Evolutionary conservation across 2,797 vertebrate species (phyloP).

Genomic region (Mormyrus hasselquistii): DNA sequence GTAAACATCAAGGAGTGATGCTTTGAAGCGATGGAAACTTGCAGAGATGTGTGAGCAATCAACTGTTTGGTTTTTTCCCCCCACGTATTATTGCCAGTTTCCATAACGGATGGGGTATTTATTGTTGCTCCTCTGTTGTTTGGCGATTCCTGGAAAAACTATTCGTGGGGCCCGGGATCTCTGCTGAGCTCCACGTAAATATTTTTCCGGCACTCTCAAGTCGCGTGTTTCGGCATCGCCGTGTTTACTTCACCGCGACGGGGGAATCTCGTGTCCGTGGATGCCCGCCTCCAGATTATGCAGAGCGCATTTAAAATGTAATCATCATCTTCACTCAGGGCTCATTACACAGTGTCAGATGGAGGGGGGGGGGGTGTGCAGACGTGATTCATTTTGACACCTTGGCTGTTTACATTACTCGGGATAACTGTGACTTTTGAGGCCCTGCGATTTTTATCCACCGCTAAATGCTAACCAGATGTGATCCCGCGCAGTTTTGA

Average conservation of each 20-base stretch:
- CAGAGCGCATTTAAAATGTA: constrained; percentile 47
- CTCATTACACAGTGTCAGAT: constrained; percentile 10
- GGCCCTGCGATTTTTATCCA: constrained; percentile 35
- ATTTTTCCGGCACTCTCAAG: constrained; percentile 41
- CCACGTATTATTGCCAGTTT: constrained; percentile 37
- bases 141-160: constrained; percentile 42
- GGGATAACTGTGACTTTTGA: constrained; percentile 42
- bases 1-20: constrained; percentile 26
- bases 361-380: constrained; percentile 12
- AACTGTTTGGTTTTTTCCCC: constrained; percentile 31
- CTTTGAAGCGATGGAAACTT: constrained; percentile 26
- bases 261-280: constrained; percentile 35
- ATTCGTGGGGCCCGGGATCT: background rate
- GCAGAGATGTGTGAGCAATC: constrained; percentile 42
- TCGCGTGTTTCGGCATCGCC: constrained; percentile 38
- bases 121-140: constrained; percentile 51
- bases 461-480: constrained; percentile 51
- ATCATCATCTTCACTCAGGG: constrained; percentile 40
- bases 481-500: constrained; percentile 40
- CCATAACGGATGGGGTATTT: constrained; percentile 53
- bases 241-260: constrained; percentile 42
- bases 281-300: constrained; percentile 40
- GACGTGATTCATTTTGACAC: constrained; percentile 51
- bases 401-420: constrained; percentile 48
- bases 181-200: constrained; percentile 42